Percentiles rank a stretch among this genome's conserved stretches.
Evolutionary conservation across 1,140 invertebrate genomes (phyloP).

Genomic region (Rhizoglyphus robini): DNA sequence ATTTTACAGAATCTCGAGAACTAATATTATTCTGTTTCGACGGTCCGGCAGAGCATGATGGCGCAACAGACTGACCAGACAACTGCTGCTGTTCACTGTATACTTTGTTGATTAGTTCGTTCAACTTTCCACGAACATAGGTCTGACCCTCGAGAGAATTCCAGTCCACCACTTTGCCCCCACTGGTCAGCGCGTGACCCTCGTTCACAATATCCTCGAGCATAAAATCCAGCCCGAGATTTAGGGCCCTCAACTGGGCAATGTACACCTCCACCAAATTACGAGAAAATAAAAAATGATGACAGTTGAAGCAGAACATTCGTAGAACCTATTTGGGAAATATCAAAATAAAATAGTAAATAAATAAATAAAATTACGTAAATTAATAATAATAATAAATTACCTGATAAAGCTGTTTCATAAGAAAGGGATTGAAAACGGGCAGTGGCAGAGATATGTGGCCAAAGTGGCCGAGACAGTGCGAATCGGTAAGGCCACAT

Average conservation of each 20-base stretch:
- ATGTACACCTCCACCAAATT: conserved; percentile 39
- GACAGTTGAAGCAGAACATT: conserved; percentile 43
- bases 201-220: conserved; percentile 45
- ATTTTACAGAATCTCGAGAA: too few species aligned
- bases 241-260: conserved; percentile 57
- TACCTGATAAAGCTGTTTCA: conserved; percentile 54
- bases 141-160: not conserved
- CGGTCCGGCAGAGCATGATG: too few species aligned
- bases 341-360: conserved; percentile 1
- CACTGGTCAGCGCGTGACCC: not conserved
- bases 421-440: conserved; percentile 81
- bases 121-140: conserved; percentile 7
- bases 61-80: not conserved
- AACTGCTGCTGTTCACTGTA: not conserved
- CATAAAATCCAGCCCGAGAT: conserved; percentile 55
- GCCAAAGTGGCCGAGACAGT: conserved; percentile 86
- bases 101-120: conserved; percentile 20
- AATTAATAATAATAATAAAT: conserved; percentile 12
- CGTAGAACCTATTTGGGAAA: conserved; percentile 39
- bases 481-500: conserved; percentile 50
- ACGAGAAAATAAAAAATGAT: conserved; percentile 31
- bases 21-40: too few species aligned
- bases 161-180: not conserved
- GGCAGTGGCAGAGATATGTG: conserved; percentile 82
- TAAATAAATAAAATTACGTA: not conserved